phyloP scores from a whole-genome alignment of 2,888 invertebrate species.

The Arrhopalites spinosus region DNA sequence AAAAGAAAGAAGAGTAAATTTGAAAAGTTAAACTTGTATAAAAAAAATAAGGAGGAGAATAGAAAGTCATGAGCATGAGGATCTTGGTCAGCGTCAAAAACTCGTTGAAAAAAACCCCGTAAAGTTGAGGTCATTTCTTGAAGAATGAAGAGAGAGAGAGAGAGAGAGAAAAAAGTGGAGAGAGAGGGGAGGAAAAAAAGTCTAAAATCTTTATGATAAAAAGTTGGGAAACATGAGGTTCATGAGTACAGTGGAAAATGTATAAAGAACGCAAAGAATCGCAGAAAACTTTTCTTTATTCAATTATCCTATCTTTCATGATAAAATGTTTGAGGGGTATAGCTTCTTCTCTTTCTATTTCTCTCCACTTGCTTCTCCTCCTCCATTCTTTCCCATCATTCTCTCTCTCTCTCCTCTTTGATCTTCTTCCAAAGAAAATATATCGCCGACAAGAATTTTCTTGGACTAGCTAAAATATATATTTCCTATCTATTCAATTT shows the following conservation, averaged over 20 bases:
- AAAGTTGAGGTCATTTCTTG: background rate
- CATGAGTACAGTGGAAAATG: conserved; percentile 32
- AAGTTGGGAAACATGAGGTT: conserved; percentile 39
- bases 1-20: too few relatives aligned
- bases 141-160: background rate
- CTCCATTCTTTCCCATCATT: conserved; percentile 9
- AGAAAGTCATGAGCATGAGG: too few relatives aligned
- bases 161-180: background rate
- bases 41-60: too few relatives aligned
- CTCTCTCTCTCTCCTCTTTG: background rate
- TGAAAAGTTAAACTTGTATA: too few relatives aligned
- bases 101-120: background rate
- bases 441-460: conserved; percentile 41
- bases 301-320: conserved; percentile 54
- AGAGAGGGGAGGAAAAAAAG: background rate
- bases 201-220: conserved; percentile 38
- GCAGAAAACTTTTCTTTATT: conserved; percentile 55
- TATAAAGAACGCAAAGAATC: conserved; percentile 54
- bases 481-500: conserved; percentile 28
- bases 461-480: conserved; percentile 31
- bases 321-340: conserved; percentile 50
- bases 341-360: conserved; percentile 7
- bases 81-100: background rate
- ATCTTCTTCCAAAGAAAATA: conserved; percentile 37
- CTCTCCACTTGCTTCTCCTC: conserved; percentile 10